phyloP scores from a whole-genome alignment of 2,797 vertebrate genomes.

The Sebastes matsubarae region DNA sequence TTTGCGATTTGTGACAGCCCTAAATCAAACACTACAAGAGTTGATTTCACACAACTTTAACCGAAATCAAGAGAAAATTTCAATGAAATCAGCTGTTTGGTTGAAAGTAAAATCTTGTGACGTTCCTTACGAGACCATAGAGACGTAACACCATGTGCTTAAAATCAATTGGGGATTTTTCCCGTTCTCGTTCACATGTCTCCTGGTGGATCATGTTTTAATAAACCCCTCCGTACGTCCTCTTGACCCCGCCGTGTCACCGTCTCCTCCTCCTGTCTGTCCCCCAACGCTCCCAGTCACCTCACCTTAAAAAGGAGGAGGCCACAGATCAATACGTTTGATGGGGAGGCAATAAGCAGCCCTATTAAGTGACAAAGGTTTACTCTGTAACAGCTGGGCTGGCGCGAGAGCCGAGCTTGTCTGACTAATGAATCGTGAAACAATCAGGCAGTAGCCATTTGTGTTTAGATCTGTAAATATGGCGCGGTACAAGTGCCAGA shows the following conservation, averaged over 20 bases:
- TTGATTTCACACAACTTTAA: background rate
- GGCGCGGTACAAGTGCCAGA: conserved; percentile 99
- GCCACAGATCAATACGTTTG: conserved; percentile 99
- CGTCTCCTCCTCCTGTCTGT: conserved; percentile 37
- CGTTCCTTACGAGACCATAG: background rate
- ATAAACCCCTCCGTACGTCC: conserved; percentile 27
- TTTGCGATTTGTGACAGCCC: background rate
- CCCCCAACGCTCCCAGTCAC: conserved; percentile 66
- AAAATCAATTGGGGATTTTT: conserved; percentile 18
- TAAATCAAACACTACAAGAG: background rate
- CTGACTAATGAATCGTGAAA: conserved; percentile 99
- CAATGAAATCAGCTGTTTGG: background rate
- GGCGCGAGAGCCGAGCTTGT: conserved; percentile 98
- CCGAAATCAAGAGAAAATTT: background rate
- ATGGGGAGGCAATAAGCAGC: conserved; percentile 98
- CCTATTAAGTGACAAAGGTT: conserved; percentile 99
- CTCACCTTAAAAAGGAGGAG: conserved; percentile 88
- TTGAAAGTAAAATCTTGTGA: background rate
- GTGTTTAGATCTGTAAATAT: conserved; percentile 99
- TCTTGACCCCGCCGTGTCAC: conserved; percentile 31
- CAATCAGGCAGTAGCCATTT: conserved; percentile 99
- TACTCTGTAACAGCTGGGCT: conserved; percentile 99
- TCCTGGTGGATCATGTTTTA: conserved; percentile 38
- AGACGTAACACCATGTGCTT: background rate
- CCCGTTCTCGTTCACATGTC: background rate